Evolutionary conservation across 2,888 invertebrate genomes (phyloP).

Genomic region (Fissipunctia ypsillon): DNA sequence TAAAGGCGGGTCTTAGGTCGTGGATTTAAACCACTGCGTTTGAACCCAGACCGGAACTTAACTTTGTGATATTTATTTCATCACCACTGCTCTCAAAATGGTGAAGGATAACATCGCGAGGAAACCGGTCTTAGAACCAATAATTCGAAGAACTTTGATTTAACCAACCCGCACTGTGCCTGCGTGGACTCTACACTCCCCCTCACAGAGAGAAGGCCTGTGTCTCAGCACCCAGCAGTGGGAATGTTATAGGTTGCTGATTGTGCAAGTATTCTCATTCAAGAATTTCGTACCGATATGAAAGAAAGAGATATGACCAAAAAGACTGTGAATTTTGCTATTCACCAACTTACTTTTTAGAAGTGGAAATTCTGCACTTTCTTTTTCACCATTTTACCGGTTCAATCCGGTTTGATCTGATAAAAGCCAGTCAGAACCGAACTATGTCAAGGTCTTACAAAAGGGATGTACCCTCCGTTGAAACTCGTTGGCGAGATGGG

Average conservation of each 20-base stretch:
- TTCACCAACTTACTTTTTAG: neutral
- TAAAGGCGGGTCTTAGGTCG: too few relatives aligned
- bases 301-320: too few relatives aligned
- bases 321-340: neutral
- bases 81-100: neutral
- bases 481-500: conserved; percentile 48
- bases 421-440: conserved; percentile 44
- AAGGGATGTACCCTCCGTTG: conserved; percentile 47
- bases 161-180: neutral
- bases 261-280: neutral
- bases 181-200: neutral
- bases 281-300: too few relatives aligned
- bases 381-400: conserved; percentile 2
- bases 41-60: neutral
- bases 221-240: neutral
- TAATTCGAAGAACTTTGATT: neutral
- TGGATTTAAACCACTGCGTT: too few relatives aligned
- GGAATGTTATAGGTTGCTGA: neutral
- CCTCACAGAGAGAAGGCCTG: neutral
- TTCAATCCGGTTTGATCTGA: conserved; percentile 51
- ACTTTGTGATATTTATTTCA: neutral
- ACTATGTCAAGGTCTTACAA: conserved; percentile 57
- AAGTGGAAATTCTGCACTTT: conserved; percentile 21
- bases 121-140: neutral
- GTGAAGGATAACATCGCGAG: neutral